These are phyloP conservation scores for Agrochola lychnidis DNA, from an alignment of 2,888 invertebrate genomes.

Conservation along the genomic window DNA sequence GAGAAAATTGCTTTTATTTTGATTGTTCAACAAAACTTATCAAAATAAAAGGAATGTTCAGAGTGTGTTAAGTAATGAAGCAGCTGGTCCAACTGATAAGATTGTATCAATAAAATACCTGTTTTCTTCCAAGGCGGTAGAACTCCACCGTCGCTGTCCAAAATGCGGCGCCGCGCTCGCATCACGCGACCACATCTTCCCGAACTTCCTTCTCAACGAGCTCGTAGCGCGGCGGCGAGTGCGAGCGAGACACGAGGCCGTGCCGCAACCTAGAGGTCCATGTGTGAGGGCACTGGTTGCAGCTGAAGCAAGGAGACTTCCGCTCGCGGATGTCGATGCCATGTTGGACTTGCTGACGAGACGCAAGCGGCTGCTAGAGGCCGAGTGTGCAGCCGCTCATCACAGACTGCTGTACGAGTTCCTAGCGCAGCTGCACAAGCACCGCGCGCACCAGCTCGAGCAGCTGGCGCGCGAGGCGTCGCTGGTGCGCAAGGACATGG, in stretches of 20 bases:
- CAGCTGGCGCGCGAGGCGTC: conserved; percentile 91
- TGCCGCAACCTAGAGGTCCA: conserved; percentile 44
- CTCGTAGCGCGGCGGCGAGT: conserved; percentile 90
- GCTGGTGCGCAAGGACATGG: conserved; percentile 90
- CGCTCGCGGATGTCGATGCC: conserved; percentile 94
- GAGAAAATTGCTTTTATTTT: not conserved
- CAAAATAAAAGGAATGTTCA: not conserved
- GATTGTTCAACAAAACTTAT: not conserved
- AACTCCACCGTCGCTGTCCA: conserved; percentile 94
- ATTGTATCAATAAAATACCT: not conserved
- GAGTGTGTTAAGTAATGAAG: not conserved
- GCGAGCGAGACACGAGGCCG: conserved; percentile 67
- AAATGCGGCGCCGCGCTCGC: conserved; percentile 94
- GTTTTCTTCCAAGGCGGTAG: conserved; percentile 91
- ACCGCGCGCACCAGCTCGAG: conserved; percentile 92
- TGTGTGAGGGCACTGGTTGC: conserved; percentile 91
- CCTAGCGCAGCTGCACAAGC: conserved; percentile 93
- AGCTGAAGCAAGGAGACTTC: conserved; percentile 93
- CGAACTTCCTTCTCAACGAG: conserved; percentile 96
- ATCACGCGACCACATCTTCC: conserved; percentile 94
- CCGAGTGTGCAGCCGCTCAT: conserved; percentile 95
- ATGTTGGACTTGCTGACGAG: conserved; percentile 95
- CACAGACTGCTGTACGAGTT: conserved; percentile 96
- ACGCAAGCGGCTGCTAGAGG: conserved; percentile 94
- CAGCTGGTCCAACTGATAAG: not conserved